Evolutionary conservation across 2,797 vertebrate genomes (phyloP).

Genomic region (Psittacula echo): DNA sequence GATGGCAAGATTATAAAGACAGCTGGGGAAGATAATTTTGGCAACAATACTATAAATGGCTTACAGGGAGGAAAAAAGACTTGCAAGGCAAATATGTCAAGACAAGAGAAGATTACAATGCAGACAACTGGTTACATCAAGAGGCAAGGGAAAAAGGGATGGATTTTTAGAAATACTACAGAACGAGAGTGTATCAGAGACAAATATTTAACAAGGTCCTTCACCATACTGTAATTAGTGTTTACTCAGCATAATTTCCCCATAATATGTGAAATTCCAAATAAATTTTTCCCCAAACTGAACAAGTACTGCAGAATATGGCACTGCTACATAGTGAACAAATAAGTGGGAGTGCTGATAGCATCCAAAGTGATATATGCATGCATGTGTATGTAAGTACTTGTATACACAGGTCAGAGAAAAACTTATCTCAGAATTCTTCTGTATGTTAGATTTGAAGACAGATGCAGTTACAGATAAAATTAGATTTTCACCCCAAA

Average conservation of each 20-base stretch:
- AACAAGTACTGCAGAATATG: not conserved
- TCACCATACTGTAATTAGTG: not conserved
- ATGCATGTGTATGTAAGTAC: accelerated
- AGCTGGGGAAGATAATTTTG: constrained; percentile 2
- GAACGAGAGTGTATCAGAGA: not conserved
- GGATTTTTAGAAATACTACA: not conserved
- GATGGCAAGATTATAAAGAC: not conserved
- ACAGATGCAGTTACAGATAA: not conserved
- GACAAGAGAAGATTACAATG: not conserved
- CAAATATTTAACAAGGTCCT: not conserved
- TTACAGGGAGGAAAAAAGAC: not conserved
- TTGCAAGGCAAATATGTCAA: not conserved
- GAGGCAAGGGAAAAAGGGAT: not conserved
- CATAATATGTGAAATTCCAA: not conserved
- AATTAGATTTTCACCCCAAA: not conserved
- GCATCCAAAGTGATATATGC: not conserved
- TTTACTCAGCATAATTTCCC: not conserved
- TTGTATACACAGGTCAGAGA: not conserved
- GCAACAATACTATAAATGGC: not conserved
- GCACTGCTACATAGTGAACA: not conserved
- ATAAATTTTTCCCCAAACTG: not conserved
- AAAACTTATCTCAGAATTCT: not conserved
- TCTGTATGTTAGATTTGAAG: not conserved
- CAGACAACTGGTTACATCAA: not conserved
- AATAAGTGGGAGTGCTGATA: not conserved